phyloP scores from a whole-genome alignment of 2,113 vertebrate species.

The Taurulus bubalis region DNA sequence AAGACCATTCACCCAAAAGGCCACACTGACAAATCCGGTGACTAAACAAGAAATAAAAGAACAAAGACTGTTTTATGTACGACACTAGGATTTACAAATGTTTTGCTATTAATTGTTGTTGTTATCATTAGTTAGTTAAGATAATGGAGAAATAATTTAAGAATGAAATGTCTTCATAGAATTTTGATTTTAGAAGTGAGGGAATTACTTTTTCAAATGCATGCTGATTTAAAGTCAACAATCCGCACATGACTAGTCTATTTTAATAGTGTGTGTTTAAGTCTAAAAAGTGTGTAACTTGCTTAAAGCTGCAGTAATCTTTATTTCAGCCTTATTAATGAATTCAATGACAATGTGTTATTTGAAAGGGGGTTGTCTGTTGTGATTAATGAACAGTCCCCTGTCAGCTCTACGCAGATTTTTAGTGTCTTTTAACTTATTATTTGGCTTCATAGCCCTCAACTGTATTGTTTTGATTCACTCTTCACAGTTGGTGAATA shows the following conservation, averaged over 20 bases:
- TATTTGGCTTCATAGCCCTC: background rate
- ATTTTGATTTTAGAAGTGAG: background rate
- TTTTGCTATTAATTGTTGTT: background rate
- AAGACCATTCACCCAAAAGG: constrained; percentile 1
- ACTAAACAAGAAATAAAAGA: constrained; percentile 8
- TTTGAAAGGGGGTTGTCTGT: background rate
- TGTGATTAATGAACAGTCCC: background rate
- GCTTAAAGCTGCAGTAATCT: background rate
- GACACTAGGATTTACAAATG: background rate
- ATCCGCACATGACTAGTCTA: background rate
- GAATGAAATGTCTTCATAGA: background rate
- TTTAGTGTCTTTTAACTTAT: background rate
- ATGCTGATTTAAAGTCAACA: background rate
- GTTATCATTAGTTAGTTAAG: background rate
- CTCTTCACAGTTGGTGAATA: background rate
- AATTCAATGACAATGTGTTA: background rate
- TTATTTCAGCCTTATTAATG: background rate
- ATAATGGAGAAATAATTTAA: background rate
- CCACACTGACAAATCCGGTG: background rate
- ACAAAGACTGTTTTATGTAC: background rate
- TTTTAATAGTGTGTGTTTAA: background rate
- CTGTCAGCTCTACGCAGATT: background rate
- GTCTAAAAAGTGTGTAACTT: background rate
- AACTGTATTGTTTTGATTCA: background rate
- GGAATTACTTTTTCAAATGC: background rate